Evolutionary conservation across 92 coral and sea anemone species (phyloP).

Genomic region (Umimayanthus kanabou): DNA sequence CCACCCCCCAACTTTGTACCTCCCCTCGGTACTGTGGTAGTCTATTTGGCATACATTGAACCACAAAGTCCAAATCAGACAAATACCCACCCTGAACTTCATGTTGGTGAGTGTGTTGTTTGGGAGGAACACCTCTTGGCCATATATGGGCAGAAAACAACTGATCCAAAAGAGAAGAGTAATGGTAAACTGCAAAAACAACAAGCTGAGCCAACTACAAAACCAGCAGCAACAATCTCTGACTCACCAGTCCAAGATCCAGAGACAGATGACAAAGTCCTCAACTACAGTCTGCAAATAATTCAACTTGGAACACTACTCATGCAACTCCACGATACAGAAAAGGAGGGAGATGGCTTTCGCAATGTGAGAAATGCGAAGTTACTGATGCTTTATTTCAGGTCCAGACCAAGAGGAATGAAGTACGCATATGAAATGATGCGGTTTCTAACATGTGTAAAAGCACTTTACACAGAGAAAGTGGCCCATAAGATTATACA

Average conservation of each 20-base stretch:
- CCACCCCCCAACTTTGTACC: slow-evolving; percentile 29
- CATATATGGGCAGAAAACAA: slow-evolving; percentile 33
- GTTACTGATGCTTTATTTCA: slow-evolving; percentile 66
- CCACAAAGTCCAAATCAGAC: slow-evolving; percentile 11
- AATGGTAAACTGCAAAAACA: slow-evolving; percentile 18
- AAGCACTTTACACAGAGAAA: slow-evolving; percentile 60
- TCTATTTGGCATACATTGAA: slow-evolving; percentile 46
- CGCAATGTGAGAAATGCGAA: slow-evolving; percentile 53
- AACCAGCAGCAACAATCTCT: slow-evolving; percentile 20
- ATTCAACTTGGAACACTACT: slow-evolving; percentile 57
- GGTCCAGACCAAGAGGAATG: slow-evolving; percentile 64
- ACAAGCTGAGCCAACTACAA: slow-evolving; percentile 11
- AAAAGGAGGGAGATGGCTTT: slow-evolving; percentile 67
- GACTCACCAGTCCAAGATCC: slow-evolving; percentile 20
- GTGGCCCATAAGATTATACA: slow-evolving; percentile 44
- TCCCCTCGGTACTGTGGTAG: slow-evolving; percentile 5
- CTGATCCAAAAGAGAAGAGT: not conserved
- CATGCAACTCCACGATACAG: slow-evolving; percentile 79
- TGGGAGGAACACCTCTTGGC: slow-evolving; percentile 42
- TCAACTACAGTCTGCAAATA: slow-evolving; percentile 61
- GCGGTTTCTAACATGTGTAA: slow-evolving; percentile 54
- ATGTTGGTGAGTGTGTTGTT: slow-evolving; percentile 33
- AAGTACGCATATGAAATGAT: slow-evolving; percentile 72
- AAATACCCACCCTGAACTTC: slow-evolving; percentile 18
- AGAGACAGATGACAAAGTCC: slow-evolving; percentile 53